Conservation (phyloP, 2,888 invertebrate genomes). For the Dolichopus griseipennis region DNA sequence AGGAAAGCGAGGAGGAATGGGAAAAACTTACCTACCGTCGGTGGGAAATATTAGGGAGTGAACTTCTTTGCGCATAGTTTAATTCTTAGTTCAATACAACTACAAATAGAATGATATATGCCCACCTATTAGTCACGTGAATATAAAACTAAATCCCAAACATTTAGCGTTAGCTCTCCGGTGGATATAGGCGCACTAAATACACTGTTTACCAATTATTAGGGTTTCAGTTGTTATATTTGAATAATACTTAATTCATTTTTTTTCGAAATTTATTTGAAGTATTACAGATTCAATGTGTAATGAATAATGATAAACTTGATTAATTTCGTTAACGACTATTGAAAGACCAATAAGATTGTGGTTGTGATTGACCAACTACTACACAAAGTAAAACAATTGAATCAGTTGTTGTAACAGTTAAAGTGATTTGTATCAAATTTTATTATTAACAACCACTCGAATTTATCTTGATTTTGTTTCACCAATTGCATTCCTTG, state of each 20-base stretch:
- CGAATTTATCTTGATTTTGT: conserved; percentile 69
- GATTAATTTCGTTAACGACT: conserved; percentile 49
- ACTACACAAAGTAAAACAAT: conserved; percentile 38
- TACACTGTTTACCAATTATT: conserved; percentile 56
- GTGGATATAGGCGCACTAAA: no score
- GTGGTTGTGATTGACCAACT: conserved; percentile 58
- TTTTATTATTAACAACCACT: conserved; percentile 48
- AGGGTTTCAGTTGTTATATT: conserved; percentile 55
- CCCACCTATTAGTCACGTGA: no score
- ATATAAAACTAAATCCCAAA: no score
- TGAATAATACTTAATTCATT: conserved; percentile 59
- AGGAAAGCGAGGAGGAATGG: no score
- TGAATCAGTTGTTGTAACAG: conserved; percentile 31
- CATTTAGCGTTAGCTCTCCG: no score
- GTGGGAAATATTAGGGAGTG: no score
- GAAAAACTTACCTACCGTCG: no score
- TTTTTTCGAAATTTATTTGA: conserved; percentile 68
- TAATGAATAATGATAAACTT: conserved; percentile 47
- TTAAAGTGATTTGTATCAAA: conserved; percentile 35
- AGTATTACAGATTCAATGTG: conserved; percentile 61
- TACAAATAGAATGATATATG: no score
- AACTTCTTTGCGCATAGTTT: no score
- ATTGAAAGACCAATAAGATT: conserved; percentile 65
- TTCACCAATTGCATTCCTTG: conserved; percentile 69
- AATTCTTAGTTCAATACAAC: no score